A percentile compares a stretch with the other conserved stretches of the same genome.
Evolutionary conservation across 1,140 invertebrate genomes (phyloP).

Genomic region (Lepidotrigona ventralis): DNA sequence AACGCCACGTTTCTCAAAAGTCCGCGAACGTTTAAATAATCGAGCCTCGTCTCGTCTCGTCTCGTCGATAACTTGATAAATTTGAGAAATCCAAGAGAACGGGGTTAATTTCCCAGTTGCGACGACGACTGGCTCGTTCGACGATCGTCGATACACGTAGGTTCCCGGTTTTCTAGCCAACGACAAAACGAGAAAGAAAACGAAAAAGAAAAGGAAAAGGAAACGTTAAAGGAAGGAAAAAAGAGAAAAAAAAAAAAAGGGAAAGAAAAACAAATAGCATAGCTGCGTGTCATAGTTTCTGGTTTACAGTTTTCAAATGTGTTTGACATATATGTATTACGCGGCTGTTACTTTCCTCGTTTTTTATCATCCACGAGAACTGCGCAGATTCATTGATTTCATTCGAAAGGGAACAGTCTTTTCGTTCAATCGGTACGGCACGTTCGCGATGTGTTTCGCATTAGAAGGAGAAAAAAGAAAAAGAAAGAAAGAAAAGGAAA

Average conservation of each 20-base stretch:
- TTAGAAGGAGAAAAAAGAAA: background rate
- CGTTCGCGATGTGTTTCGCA: constrained; percentile 22
- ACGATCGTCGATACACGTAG: constrained; percentile 32
- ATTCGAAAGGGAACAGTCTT: constrained; percentile 40
- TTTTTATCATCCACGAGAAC: constrained; percentile 57
- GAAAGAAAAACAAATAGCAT: constrained; percentile 48
- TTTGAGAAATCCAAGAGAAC: background rate
- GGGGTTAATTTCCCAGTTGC: background rate
- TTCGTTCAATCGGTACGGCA: constrained; percentile 28
- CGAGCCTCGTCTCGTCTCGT: background rate
- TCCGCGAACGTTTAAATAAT: background rate
- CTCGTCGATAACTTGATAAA: background rate
- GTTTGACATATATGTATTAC: constrained; percentile 18
- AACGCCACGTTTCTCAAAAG: too few relatives aligned
- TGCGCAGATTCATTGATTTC: constrained; percentile 56
- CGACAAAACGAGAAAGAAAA: background rate
- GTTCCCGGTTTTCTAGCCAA: constrained; percentile 34
- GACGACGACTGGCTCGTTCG: constrained; percentile 40
- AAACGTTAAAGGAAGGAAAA: background rate
- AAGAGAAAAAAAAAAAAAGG: background rate
- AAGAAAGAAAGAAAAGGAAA: too few relatives aligned
- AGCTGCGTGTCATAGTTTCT: constrained; percentile 64
- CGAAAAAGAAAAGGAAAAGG: constrained; percentile 1
- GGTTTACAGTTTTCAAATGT: constrained; percentile 51
- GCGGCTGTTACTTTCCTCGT: constrained; percentile 60